phyloP scores from a whole-genome alignment of 2,797 vertebrate species.

The Sebastes vulpes region DNA sequence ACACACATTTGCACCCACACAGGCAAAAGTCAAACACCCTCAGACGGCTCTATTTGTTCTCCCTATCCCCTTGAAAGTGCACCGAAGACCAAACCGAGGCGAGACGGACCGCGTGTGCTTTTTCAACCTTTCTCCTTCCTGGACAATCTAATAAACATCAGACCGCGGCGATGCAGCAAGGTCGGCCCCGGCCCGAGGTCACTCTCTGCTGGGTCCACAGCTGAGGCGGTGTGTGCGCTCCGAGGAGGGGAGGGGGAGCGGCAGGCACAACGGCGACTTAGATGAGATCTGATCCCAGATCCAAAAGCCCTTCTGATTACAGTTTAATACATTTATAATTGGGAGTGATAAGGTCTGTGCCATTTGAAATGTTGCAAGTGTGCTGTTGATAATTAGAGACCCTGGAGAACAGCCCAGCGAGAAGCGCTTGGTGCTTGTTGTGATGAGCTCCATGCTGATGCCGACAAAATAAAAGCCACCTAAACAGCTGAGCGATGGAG shows the following conservation, averaged over 20 bases:
- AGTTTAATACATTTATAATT: constrained; percentile 62
- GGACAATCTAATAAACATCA: constrained; percentile 82
- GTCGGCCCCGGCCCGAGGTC: constrained; percentile 80
- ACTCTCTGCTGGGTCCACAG: constrained; percentile 54
- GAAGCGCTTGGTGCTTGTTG: constrained; percentile 12
- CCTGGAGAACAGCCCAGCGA: constrained; percentile 35
- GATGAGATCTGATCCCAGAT: constrained; percentile 54
- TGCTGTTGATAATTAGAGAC: constrained; percentile 65
- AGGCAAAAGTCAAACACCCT: constrained; percentile 67
- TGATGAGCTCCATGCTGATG: constrained; percentile 64
- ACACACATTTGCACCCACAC: constrained; percentile 24
- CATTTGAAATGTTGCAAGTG: constrained; percentile 58
- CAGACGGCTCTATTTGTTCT: constrained; percentile 75
- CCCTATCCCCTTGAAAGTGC: constrained; percentile 67
- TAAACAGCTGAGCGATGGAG: constrained; percentile 56
- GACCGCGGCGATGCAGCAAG: constrained; percentile 74
- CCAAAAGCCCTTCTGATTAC: constrained; percentile 32
- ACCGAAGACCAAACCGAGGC: constrained; percentile 55
- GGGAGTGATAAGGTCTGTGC: constrained; percentile 54
- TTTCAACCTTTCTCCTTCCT: constrained; percentile 75
- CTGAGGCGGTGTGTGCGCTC: constrained; percentile 30
- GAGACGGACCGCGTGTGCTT: constrained; percentile 61
- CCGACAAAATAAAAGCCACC: constrained; percentile 61
- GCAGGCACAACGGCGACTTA: constrained; percentile 9
- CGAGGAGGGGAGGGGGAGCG: neutral